Evolutionary conservation across 2,797 vertebrate species (phyloP).

Genomic region (Leptatherina wallacei): DNA sequence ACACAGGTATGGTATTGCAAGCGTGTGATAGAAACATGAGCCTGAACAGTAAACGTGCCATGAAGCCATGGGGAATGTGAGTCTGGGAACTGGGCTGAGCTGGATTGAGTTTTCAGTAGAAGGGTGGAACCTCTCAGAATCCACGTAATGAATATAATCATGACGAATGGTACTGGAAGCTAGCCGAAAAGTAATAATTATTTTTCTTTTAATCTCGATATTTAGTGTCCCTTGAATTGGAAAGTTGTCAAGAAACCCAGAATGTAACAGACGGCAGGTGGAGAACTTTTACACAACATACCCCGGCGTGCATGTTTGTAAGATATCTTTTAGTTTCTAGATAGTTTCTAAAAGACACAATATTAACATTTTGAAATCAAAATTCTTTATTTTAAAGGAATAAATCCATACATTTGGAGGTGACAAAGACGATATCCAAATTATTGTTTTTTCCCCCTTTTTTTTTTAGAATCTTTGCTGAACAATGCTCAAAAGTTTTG

Average conservation of each 20-base stretch:
- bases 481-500: too few relatives aligned
- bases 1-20: slow-evolving; percentile 73
- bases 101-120: slow-evolving; percentile 59
- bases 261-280: background rate
- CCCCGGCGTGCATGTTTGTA: background rate
- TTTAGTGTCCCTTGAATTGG: background rate
- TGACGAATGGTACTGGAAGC: slow-evolving; percentile 22
- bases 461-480: too few relatives aligned
- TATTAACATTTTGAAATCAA: background rate
- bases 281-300: background rate
- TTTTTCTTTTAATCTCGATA: slow-evolving; percentile 21
- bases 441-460: background rate
- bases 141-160: slow-evolving; percentile 51
- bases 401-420: background rate
- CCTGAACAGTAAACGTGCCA: slow-evolving; percentile 68
- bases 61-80: slow-evolving; percentile 66
- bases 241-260: background rate
- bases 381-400: background rate
- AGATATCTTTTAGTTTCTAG: background rate
- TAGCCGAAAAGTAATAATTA: slow-evolving; percentile 20
- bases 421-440: background rate
- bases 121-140: slow-evolving; percentile 45
- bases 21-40: slow-evolving; percentile 74
- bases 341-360: background rate
- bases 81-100: slow-evolving; percentile 39